phyloP scores from a whole-genome alignment of 2,888 invertebrate species.

The Baronia brevicornis region DNA sequence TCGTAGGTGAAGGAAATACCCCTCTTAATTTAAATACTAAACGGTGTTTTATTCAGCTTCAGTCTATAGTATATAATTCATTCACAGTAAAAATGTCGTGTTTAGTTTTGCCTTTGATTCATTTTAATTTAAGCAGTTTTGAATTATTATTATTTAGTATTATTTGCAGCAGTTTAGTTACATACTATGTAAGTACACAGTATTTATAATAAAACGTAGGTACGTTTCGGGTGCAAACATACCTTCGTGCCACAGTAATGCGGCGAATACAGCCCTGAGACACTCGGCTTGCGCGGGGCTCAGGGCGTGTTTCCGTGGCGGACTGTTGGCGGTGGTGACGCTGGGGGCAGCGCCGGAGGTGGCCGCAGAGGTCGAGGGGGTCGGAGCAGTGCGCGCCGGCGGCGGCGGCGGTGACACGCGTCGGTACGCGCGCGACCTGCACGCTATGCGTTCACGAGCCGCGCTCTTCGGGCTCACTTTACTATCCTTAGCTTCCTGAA shows the following conservation, averaged over 20 bases:
- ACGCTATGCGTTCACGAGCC: slow-evolving; percentile 29
- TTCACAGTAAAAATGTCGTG: too few species aligned
- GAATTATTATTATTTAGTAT: too few species aligned
- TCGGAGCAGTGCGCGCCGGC: slow-evolving; percentile 54
- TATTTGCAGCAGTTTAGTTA: too few species aligned
- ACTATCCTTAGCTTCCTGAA: slow-evolving; percentile 4
- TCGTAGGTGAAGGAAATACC: too few species aligned
- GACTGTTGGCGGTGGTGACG: slow-evolving; percentile 61
- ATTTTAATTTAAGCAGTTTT: too few species aligned
- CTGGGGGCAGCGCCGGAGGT: slow-evolving; percentile 47
- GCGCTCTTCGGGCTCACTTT: slow-evolving; percentile 26
- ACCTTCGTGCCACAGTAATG: slow-evolving; percentile 97
- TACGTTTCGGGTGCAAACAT: slow-evolving; percentile 9
- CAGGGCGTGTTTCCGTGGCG: slow-evolving; percentile 86
- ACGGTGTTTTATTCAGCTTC: too few species aligned
- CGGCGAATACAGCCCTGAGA: slow-evolving; percentile 95
- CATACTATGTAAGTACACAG: too few species aligned
- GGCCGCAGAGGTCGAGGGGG: slow-evolving; percentile 61
- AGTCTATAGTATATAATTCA: too few species aligned
- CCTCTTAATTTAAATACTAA: too few species aligned
- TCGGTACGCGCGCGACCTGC: slow-evolving; percentile 58
- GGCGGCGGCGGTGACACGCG: slow-evolving; percentile 59
- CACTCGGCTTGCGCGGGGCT: slow-evolving; percentile 95
- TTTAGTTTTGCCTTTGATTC: too few species aligned
- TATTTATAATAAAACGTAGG: neutral